Evolutionary conservation across 2,113 vertebrate species (phyloP).

Genomic region (Nannobrachium achirus): DNA sequence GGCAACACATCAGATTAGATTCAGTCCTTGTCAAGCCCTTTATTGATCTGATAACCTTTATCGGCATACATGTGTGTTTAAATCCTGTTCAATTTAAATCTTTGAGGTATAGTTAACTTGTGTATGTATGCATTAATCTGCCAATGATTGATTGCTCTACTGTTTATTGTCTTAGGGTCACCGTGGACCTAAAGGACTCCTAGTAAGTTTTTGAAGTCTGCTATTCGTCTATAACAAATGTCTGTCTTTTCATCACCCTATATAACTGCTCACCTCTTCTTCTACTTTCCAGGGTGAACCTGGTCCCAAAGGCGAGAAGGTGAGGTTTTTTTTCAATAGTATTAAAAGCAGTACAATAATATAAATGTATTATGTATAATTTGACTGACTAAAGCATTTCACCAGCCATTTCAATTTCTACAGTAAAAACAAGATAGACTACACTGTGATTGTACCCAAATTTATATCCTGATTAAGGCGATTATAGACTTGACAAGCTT

Average conservation of each 20-base stretch:
- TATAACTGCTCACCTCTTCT: constrained; percentile 55
- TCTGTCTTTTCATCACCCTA: neutral
- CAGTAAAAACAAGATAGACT: neutral
- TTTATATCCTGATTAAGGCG: too few species aligned
- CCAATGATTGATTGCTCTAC: neutral
- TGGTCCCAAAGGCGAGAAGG: constrained; percentile 78
- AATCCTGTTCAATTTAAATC: neutral
- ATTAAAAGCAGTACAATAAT: too few species aligned
- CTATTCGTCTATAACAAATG: neutral
- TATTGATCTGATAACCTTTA: neutral
- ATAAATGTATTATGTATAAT: neutral
- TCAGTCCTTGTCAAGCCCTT: neutral
- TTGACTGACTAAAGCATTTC: neutral
- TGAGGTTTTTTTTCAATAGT: constrained; percentile 25
- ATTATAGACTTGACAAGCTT: too few species aligned
- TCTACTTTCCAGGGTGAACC: constrained; percentile 84
- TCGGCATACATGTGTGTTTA: neutral
- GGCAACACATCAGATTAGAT: constrained; percentile 5
- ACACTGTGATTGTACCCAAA: too few species aligned
- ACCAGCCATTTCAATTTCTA: neutral
- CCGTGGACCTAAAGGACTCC: constrained; percentile 77
- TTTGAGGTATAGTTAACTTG: neutral
- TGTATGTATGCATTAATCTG: neutral
- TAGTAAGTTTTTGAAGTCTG: constrained; percentile 64
- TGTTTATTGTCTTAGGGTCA: constrained; percentile 72